Evolutionary conservation across 2,888 invertebrate species (phyloP), one percentile per base, ranked within the genome.

Genomic region (Hemithea aestivaria): DNA sequence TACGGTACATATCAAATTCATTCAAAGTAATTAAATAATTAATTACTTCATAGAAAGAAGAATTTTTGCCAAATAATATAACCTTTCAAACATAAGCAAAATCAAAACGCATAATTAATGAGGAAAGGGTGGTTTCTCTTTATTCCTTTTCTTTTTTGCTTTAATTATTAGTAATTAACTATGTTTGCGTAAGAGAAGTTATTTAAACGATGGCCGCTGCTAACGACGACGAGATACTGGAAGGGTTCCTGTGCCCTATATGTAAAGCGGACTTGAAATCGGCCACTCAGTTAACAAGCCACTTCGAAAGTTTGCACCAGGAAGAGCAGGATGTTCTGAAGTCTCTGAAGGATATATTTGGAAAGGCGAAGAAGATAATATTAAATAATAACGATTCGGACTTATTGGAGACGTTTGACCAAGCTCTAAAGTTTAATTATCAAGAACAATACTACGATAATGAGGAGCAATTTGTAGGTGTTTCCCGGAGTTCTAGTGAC

Each of bases 231-330:
- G 89, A 90, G 60, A 93, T 96, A 54, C 87, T 95, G 43, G 97
- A 98, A 78, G 98, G 98, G 3, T 98, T 98, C 69, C 87, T 98
- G 6, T 98, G 98, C 74, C 98, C 98, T 0, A 95, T 97, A 59
- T 98, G 98, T 66, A 94, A 96, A 82, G 92, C 93, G 23, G 97
- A 98, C 74, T 89, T 96, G 28, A 94, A 95, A 66, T 94, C 96
- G 7, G 92, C 96, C 4, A 89, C 91, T 34, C 93, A 94, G 66
- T 88, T 98, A 37, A 93, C 95, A 35, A 90, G 90, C 51, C 98
- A 98, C 80, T 98, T 98, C 67, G 96, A 97, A 73, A 93, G 93
- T 45, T 89, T 91, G 35, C 98, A 98, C 73, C 92, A 93, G 40
- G 95, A 97, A 69, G 95, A 96, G 61, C 93, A 94, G 62, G 95